Base-by-base conservation (phyloP, 1,140 invertebrate genomes). In the Magallana ariakensis region DNA sequence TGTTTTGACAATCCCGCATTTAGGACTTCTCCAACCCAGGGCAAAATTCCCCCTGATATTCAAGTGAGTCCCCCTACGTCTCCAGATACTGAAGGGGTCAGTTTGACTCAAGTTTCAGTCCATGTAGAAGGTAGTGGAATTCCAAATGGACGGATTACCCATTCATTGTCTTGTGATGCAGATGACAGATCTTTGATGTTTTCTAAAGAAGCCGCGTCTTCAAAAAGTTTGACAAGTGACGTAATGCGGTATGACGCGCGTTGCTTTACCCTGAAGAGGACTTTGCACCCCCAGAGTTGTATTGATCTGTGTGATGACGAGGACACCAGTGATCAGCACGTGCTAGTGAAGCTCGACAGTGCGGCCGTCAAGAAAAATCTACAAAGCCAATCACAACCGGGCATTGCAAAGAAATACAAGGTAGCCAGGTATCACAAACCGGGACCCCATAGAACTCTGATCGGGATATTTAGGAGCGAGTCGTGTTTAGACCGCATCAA, bases 1-100 rank as follows among this genome's bases (percentile, higher is more conserved):
- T 57, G 90, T 80, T 84, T 90, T 66, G 88, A 89, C 86, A 91
- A 91, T 82, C 89, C 89, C 55, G 90, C 90, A 3, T 91, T 87
- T 57, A 83, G 85, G 10, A 84, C 86, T 57, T 90, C 89, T 11
- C 87, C 90, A 0, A 85, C 89, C 4, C 88, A 91, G 57, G 58
- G 54, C 19, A 75, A 75, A 11, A 9, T 26, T 1, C 83, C 62
- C 16, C 75, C 75, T 70, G 19, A 75, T n/a, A 87, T 83, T 60
- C 33, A 87, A 70, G 62, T 83, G 56, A 83, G 86, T 54, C 82
- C 86, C 8, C 62, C 60, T 7, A 54, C 54, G 22, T 80, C 86
- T 16, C 81, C 82, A n/a, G 86, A 87, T 15, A 70, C 86, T 15
- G n/a, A 46, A 1, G 86, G 54, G 10, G 55, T 19, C 16, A 33